A percentile compares a stretch with the other conserved stretches of the same genome.
These are phyloP conservation scores for Sebastes minor DNA, from an alignment of 2,797 vertebrate species.

Conservation along the genomic window DNA sequence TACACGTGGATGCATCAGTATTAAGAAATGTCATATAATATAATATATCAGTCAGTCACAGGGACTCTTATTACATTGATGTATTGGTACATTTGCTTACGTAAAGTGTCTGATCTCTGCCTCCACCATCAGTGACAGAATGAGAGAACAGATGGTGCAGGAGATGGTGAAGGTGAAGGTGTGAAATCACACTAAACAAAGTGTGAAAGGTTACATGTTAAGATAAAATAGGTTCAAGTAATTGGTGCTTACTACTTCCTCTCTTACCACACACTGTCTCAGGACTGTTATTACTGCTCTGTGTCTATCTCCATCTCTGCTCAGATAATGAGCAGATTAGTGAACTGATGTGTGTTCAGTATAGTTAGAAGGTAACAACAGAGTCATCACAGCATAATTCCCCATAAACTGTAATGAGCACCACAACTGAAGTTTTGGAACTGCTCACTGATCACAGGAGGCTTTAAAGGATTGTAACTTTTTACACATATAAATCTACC, in stretches of 20 bases:
- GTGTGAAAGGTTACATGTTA: background rate
- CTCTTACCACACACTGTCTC: background rate
- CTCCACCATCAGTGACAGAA: background rate
- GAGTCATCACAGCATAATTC: background rate
- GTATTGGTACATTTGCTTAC: background rate
- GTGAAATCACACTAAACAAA: background rate
- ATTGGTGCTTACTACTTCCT: background rate
- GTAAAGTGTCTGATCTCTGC: background rate
- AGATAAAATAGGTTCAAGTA: background rate
- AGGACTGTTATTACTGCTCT: background rate
- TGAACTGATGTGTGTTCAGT: background rate
- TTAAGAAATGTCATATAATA: background rate
- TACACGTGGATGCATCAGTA: background rate
- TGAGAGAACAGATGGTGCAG: background rate
- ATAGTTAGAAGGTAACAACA: background rate
- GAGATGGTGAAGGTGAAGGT: background rate
- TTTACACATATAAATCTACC: no score
- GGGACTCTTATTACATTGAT: background rate
- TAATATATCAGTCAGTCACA: background rate
- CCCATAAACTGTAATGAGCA: background rate
- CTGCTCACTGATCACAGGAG: background rate
- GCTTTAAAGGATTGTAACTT: no score
- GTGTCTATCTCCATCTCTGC: background rate
- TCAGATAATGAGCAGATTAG: background rate
- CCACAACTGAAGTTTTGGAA: background rate